Conservation (phyloP, 2,797 vertebrate genomes). For the Schizothorax lantsangensis region DNA sequence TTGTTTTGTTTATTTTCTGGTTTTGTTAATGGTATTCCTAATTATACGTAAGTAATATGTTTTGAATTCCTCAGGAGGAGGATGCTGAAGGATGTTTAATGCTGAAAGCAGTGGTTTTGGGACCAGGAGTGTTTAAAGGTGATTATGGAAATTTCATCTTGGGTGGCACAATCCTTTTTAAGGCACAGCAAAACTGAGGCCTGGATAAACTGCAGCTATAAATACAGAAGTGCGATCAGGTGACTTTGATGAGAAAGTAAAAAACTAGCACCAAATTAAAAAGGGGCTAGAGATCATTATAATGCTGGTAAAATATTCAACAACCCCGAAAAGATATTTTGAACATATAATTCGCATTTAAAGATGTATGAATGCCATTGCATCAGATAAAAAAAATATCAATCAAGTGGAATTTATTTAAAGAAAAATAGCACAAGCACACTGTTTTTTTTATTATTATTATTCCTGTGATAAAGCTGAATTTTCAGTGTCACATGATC, state of each 20-base stretch:
- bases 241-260: slow-evolving; percentile 41
- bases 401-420: not conserved
- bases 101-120: slow-evolving; percentile 32
- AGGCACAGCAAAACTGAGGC: slow-evolving; percentile 5
- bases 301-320: not conserved
- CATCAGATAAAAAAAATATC: not conserved
- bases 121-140: slow-evolving; percentile 34
- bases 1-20: slow-evolving; percentile 37
- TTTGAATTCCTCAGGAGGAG: slow-evolving; percentile 9
- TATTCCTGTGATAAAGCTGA: not conserved
- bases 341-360: not conserved
- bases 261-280: slow-evolving; percentile 40
- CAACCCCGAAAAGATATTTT: not conserved
- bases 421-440: not conserved
- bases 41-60: slow-evolving; percentile 37
- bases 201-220: slow-evolving; percentile 12
- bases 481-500: not conserved
- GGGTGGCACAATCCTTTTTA: slow-evolving; percentile 44
- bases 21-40: slow-evolving; percentile 26
- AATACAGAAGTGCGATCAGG: slow-evolving; percentile 46
- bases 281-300: slow-evolving; percentile 34
- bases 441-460: not conserved
- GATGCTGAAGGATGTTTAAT: slow-evolving; percentile 12
- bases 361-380: not conserved
- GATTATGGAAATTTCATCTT: slow-evolving; percentile 47